phyloP scores from a whole-genome alignment of 1,140 invertebrate species.

The Euwallacea fornicatus region DNA sequence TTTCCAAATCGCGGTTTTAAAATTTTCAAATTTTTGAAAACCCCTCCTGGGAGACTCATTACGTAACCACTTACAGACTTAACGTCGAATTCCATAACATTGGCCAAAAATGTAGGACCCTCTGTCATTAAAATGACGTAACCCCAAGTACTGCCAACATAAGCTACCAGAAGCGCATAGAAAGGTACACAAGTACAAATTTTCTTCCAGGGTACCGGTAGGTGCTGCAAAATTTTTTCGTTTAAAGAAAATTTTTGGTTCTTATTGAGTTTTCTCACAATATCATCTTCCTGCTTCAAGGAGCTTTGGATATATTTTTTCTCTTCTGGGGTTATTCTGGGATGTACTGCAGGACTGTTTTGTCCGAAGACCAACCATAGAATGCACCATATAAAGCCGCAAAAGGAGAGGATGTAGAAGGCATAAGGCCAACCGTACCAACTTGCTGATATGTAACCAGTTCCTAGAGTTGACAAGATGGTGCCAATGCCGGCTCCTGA shows the following conservation, averaged over 20 bases:
- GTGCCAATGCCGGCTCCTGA: slow-evolving; percentile 34
- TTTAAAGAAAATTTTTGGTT: not conserved
- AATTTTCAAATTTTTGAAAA: too few species aligned
- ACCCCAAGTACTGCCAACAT: slow-evolving; percentile 89
- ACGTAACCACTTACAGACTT: slow-evolving; percentile 58
- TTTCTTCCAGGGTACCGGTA: slow-evolving; percentile 25
- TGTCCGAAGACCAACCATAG: slow-evolving; percentile 24
- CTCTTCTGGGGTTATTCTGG: slow-evolving; percentile 56
- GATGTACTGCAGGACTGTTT: slow-evolving; percentile 14
- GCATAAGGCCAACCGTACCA: slow-evolving; percentile 23
- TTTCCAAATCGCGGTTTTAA: too few species aligned
- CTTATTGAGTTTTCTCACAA: slow-evolving; percentile 45
- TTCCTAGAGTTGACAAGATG: slow-evolving; percentile 27
- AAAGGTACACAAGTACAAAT: slow-evolving; percentile 30
- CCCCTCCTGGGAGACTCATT: not conserved
- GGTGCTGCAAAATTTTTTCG: slow-evolving; percentile 8
- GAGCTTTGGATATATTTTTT: slow-evolving; percentile 62
- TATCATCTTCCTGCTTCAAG: slow-evolving; percentile 53
- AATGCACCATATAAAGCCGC: slow-evolving; percentile 12
- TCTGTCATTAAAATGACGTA: slow-evolving; percentile 89
- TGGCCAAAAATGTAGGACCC: slow-evolving; percentile 81
- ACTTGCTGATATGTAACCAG: slow-evolving; percentile 49
- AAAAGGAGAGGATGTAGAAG: slow-evolving; percentile 15
- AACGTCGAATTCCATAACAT: slow-evolving; percentile 62
- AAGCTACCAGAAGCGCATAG: slow-evolving; percentile 57